A percentile compares a stretch with the other conserved stretches of the same genome.
Conservation (phyloP, 2,888 invertebrate species). For the Tiphia femorata region DNA sequence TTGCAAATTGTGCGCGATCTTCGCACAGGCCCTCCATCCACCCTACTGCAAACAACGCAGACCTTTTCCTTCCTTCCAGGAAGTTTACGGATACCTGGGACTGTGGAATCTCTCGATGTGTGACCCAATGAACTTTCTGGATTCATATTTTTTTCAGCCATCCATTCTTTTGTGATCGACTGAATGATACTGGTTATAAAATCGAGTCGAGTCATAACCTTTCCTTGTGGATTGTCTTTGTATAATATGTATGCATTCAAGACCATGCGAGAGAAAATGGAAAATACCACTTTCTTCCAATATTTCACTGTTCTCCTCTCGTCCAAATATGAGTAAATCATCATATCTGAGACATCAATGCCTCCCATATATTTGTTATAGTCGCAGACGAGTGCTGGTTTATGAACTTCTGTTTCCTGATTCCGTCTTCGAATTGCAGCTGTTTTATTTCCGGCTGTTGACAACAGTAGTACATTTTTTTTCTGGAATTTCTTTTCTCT, state of each 20-base stretch:
- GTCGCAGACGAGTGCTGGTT: slow-evolving; percentile 25
- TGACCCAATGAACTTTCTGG: slow-evolving; percentile 17
- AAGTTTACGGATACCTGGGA: slow-evolving; percentile 26
- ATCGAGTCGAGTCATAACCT: slow-evolving; percentile 39
- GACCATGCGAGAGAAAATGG: slow-evolving; percentile 43
- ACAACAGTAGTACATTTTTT: slow-evolving; percentile 39
- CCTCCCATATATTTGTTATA: slow-evolving; percentile 47
- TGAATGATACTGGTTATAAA: slow-evolving; percentile 34
- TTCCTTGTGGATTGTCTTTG: slow-evolving; percentile 26
- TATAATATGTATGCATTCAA: slow-evolving; percentile 47
- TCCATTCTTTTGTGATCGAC: slow-evolving; percentile 13
- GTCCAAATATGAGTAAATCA: slow-evolving; percentile 46
- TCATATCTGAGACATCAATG: slow-evolving; percentile 46
- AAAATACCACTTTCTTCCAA: slow-evolving; percentile 49
- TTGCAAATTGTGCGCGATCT: slow-evolving; percentile 24
- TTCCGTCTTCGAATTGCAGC: slow-evolving; percentile 26
- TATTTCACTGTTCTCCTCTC: slow-evolving; percentile 45
- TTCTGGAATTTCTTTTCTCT: slow-evolving; percentile 40
- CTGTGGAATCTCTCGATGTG: slow-evolving; percentile 15
- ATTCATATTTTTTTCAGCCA: slow-evolving; percentile 11
- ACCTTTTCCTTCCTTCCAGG: slow-evolving; percentile 33
- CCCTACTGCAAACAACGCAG: slow-evolving; percentile 20
- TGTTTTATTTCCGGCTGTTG: slow-evolving; percentile 30
- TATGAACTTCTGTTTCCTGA: slow-evolving; percentile 14
- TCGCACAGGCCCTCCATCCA: slow-evolving; percentile 21